phyloP scores from a whole-genome alignment of 2,888 invertebrate genomes.

The Slavum lentiscoides region DNA sequence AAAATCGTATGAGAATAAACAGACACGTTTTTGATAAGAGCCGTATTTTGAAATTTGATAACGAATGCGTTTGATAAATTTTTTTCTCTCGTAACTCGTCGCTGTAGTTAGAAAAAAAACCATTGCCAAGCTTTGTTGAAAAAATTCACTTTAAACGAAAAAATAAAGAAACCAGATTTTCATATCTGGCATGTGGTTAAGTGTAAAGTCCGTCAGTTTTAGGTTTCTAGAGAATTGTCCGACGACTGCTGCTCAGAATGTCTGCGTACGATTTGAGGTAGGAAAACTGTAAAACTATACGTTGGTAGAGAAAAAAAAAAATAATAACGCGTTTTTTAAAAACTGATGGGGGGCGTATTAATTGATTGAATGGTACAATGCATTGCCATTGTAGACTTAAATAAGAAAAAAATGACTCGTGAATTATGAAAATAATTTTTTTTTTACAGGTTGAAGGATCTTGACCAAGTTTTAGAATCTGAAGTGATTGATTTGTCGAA shows the following conservation, averaged over 20 bases:
- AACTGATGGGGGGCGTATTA: background rate
- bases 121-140: background rate
- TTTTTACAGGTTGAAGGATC: constrained; percentile 72
- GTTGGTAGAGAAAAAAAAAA: no score
- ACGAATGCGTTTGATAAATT: constrained; percentile 1
- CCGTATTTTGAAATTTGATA: background rate
- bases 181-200: constrained; percentile 30
- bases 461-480: constrained; percentile 72
- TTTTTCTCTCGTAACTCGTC: background rate
- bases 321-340: background rate
- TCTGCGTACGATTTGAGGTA: constrained; percentile 45
- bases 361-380: background rate
- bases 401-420: background rate
- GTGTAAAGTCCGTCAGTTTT: background rate
- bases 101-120: background rate
- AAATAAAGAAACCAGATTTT: background rate
- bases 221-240: background rate
- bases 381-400: background rate
- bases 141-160: background rate
- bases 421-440: background rate
- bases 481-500: constrained; percentile 73
- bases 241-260: background rate
- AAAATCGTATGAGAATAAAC: background rate
- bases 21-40: constrained; percentile 31
- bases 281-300: background rate